Percentiles rank a stretch among this genome's conserved stretches.
These are phyloP conservation scores for Hemistola chrysoprasaria DNA, from an alignment of 2,888 invertebrate genomes.

Conservation along the genomic window DNA sequence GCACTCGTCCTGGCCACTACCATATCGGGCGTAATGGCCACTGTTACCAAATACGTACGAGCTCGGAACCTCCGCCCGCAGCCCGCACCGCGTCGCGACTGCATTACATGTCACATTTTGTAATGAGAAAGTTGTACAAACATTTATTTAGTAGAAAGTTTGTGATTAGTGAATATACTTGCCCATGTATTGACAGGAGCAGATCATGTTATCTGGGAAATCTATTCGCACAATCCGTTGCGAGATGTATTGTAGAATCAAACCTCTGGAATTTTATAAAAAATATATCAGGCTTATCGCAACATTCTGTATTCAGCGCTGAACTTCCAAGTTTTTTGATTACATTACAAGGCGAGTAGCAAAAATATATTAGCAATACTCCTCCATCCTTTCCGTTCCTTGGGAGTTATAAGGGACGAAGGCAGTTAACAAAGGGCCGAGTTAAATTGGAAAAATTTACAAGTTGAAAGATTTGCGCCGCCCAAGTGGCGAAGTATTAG, in stretches of 20 bases:
- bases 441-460: slow-evolving; percentile 63
- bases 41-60: slow-evolving; percentile 56
- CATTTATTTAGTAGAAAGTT: no score
- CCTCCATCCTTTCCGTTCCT: slow-evolving; percentile 27
- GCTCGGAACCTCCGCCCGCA: slow-evolving; percentile 46
- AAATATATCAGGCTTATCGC: slow-evolving; percentile 1
- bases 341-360: slow-evolving; percentile 24
- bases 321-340: slow-evolving; percentile 21
- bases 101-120: slow-evolving; percentile 32
- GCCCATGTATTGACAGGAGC: no score
- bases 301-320: slow-evolving; percentile 19
- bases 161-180: no score
- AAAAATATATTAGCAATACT: slow-evolving; percentile 27
- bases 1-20: slow-evolving; percentile 31
- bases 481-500: slow-evolving; percentile 55
- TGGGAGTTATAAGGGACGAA: slow-evolving; percentile 39
- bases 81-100: slow-evolving; percentile 24
- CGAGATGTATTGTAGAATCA: no score
- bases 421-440: slow-evolving; percentile 48
- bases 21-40: slow-evolving; percentile 53
- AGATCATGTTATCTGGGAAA: no score
- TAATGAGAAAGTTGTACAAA: slow-evolving; percentile 31
- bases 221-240: no score
- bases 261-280: neutral
- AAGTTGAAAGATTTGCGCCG: slow-evolving; percentile 56